phyloP scores from a whole-genome alignment of 2,888 invertebrate genomes.

The Metallyticus violacea region DNA sequence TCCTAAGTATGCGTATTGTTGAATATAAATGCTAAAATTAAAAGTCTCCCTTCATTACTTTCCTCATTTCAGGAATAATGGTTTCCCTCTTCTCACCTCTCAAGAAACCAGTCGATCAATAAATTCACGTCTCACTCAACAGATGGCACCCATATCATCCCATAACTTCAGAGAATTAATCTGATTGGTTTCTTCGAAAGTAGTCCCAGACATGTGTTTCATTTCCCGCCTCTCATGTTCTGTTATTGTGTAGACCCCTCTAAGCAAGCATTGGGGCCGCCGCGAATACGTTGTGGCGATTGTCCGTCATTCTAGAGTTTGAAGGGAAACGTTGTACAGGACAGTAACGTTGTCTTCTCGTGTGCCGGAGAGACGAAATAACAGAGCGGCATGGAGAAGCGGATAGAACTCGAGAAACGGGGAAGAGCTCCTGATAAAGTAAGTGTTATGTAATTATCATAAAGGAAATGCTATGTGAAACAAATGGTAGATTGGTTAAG shows the following conservation, averaged over 20 bases:
- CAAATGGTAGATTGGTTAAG: neutral
- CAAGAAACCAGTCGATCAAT: constrained; percentile 25
- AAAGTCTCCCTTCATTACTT: neutral
- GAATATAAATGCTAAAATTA: neutral
- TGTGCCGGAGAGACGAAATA: constrained; percentile 21
- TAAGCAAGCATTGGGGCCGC: constrained; percentile 39
- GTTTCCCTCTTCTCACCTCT: neutral
- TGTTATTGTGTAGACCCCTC: constrained; percentile 42
- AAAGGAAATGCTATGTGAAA: neutral
- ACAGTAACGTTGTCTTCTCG: constrained; percentile 35
- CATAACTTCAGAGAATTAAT: neutral
- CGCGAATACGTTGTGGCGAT: constrained; percentile 39
- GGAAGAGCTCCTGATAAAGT: constrained; percentile 89
- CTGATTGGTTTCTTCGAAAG: constrained; percentile 45
- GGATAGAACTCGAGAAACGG: constrained; percentile 91
- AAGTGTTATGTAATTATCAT: constrained; percentile 45
- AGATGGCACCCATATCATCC: constrained; percentile 25
- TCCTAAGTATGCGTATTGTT: too few species aligned
- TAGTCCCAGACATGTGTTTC: constrained; percentile 45
- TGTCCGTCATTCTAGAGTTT: constrained; percentile 47
- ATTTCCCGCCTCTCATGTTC: constrained; percentile 45
- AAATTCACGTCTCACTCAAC: constrained; percentile 23
- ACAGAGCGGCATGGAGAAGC: constrained; percentile 76
- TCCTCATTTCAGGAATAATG: constrained; percentile 1
- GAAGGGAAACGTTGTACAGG: constrained; percentile 44